Conservation (phyloP, 2,888 invertebrate genomes). For the Athetis lepigone region DNA sequence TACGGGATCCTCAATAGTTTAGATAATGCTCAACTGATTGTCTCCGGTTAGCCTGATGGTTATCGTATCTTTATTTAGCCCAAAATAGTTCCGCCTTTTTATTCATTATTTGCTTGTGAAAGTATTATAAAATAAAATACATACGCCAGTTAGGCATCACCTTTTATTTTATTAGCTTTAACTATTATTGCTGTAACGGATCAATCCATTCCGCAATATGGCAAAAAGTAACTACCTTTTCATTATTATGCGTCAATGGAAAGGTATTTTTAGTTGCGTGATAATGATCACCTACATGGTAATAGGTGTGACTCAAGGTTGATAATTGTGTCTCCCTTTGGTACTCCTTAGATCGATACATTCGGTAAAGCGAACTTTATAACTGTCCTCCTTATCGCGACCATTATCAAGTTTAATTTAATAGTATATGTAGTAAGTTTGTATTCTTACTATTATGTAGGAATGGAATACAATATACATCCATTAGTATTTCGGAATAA, state of each 20-base stretch:
- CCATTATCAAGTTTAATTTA: conserved; percentile 10
- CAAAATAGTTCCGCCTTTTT: too few species aligned
- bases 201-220: neutral
- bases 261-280: conserved; percentile 28
- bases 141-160: neutral
- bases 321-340: conserved; percentile 28
- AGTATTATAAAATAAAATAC: neutral
- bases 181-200: neutral
- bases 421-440: neutral
- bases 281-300: conserved; percentile 27
- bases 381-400: neutral
- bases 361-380: conserved; percentile 13
- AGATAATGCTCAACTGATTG: too few species aligned
- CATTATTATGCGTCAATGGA: neutral
- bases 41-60: neutral
- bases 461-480: too few species aligned
- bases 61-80: too few species aligned
- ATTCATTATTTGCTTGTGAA: neutral
- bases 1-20: too few species aligned
- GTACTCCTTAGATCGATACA: conserved; percentile 23
- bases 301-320: conserved; percentile 40
- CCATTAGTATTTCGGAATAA: too few species aligned
- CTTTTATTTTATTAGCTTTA: conserved; percentile 4
- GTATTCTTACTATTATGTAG: too few species aligned
- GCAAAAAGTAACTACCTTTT: neutral